A percentile compares a stretch with the other conserved stretches of the same genome.
phyloP scores from a whole-genome alignment of 2,113 vertebrate species.

The Epinephelus lanceolatus region DNA sequence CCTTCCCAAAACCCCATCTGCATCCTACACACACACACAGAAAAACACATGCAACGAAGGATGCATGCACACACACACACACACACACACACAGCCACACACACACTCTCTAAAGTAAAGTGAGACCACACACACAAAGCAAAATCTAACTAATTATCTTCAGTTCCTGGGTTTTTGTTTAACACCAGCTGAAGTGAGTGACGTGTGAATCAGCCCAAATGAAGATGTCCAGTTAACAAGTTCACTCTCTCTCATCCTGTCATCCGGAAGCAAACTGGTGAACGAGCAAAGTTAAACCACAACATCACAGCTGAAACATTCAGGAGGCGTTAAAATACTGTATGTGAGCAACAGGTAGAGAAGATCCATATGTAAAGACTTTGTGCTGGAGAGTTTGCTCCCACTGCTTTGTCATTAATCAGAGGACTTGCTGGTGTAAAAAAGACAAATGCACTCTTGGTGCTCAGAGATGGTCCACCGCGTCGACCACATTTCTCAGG shows the following conservation, averaged over 20 bases:
- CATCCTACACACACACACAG: slow-evolving; percentile 42
- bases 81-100: not conserved
- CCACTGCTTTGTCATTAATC: not conserved
- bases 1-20: slow-evolving; percentile 75
- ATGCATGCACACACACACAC: slow-evolving; percentile 5
- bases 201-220: slow-evolving; percentile 15
- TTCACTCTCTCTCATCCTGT: not conserved
- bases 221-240: not conserved
- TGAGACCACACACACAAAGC: slow-evolving; percentile 1
- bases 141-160: slow-evolving; percentile 23
- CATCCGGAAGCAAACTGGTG: not conserved
- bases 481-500: slow-evolving; percentile 28
- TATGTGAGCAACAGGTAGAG: not conserved
- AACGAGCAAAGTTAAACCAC: not conserved
- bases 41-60: not conserved
- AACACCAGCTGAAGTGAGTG: not conserved
- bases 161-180: slow-evolving; percentile 1
- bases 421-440: not conserved
- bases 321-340: not conserved
- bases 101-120: not conserved
- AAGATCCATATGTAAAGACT: not conserved
- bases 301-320: not conserved
- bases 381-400: not conserved
- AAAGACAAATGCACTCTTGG: not conserved
- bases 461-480: slow-evolving; percentile 1